phyloP scores from a whole-genome alignment of 2,888 invertebrate species.

The Synergus laeviventris region DNA sequence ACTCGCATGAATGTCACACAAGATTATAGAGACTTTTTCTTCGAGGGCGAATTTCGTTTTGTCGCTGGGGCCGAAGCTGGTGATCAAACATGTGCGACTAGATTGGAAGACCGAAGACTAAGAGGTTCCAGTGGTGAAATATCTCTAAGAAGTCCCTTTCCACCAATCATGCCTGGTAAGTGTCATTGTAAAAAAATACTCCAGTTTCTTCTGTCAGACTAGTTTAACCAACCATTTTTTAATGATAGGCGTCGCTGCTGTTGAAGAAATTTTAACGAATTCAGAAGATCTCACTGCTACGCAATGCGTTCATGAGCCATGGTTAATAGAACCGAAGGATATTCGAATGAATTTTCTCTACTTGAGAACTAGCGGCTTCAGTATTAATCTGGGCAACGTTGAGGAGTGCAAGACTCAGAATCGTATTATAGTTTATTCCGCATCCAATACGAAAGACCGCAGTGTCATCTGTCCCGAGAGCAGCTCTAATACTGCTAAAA shows the following conservation, averaged over 20 bases:
- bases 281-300: constrained; percentile 69
- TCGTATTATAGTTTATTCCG: constrained; percentile 85
- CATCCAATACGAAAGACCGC: constrained; percentile 80
- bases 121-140: constrained; percentile 87
- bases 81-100: constrained; percentile 80
- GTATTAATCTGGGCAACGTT: constrained; percentile 76
- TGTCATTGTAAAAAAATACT: neutral
- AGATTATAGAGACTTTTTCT: constrained; percentile 87
- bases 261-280: constrained; percentile 62
- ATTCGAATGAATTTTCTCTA: constrained; percentile 84
- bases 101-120: constrained; percentile 82
- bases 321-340: constrained; percentile 87
- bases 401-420: constrained; percentile 82
- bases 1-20: constrained; percentile 89
- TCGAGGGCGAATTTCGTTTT: constrained; percentile 86
- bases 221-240: no score
- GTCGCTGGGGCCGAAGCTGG: constrained; percentile 76
- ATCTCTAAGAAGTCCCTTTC: constrained; percentile 81
- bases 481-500: constrained; percentile 63
- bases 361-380: constrained; percentile 83
- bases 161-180: constrained; percentile 60
- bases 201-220: neutral
- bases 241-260: constrained; percentile 59
- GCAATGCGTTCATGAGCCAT: constrained; percentile 85
- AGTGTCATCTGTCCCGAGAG: constrained; percentile 83